A percentile compares a stretch with the other conserved stretches of the same genome.
phyloP scores from a whole-genome alignment of 2,113 vertebrate species.

The Caretta caretta region DNA sequence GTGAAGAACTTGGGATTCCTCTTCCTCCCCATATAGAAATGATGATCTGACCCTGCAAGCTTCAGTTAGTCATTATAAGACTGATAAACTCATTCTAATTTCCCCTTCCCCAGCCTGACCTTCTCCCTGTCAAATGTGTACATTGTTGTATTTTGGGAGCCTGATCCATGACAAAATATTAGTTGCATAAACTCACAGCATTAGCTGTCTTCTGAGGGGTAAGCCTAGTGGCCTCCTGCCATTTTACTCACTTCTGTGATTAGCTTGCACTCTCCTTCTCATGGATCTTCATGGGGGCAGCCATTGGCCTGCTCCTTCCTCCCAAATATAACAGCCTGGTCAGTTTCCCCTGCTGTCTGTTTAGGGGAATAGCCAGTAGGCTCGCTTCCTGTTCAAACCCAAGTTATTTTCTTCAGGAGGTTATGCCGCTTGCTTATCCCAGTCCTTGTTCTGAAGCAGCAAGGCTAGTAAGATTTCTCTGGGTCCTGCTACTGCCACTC shows the following conservation, averaged over 20 bases:
- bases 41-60: not conserved
- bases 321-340: not conserved
- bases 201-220: not conserved
- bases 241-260: not conserved
- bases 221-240: not conserved
- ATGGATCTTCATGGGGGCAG: not conserved
- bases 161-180: not conserved
- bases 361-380: not conserved
- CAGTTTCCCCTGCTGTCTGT: not conserved
- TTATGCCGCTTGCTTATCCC: not conserved
- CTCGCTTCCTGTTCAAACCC: not conserved
- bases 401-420: not conserved
- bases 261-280: not conserved
- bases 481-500: rapidly evolving
- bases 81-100: not conserved
- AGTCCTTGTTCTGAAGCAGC: not conserved
- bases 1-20: not conserved
- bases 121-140: not conserved
- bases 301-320: not conserved
- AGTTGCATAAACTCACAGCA: not conserved
- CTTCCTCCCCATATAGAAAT: not conserved
- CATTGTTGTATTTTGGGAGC: not conserved
- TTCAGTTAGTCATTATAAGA: not conserved
- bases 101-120: not conserved
- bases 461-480: not conserved